phyloP scores from a whole-genome alignment of 1,140 invertebrate species.

The Orius insidiosus region DNA sequence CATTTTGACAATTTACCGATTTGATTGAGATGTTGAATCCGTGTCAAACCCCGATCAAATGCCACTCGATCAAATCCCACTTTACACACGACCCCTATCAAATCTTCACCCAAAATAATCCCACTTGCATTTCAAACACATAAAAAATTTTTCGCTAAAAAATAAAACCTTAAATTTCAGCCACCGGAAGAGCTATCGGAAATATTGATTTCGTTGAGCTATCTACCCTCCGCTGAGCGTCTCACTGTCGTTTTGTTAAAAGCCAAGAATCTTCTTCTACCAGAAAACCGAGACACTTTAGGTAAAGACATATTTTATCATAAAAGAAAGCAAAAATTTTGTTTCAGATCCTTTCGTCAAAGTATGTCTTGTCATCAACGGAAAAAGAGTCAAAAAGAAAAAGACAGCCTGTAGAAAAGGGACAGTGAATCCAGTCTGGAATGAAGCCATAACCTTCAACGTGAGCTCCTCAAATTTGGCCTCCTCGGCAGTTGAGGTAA shows the following conservation, averaged over 20 bases:
- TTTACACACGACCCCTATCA: no score
- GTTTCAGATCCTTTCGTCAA: conserved; percentile 72
- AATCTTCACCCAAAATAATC: no score
- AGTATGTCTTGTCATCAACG: conserved; percentile 71
- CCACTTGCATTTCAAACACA: neutral
- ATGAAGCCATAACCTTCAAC: conserved; percentile 84
- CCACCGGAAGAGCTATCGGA: conserved; percentile 65
- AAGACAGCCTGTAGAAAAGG: conserved; percentile 71
- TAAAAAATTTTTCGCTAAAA: conserved; percentile 12
- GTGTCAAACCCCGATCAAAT: no score
- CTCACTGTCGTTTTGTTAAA: conserved; percentile 68
- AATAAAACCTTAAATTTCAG: no score
- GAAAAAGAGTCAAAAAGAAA: conserved; percentile 78
- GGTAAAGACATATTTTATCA: no score
- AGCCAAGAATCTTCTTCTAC: conserved; percentile 60
- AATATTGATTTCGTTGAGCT: conserved; percentile 63
- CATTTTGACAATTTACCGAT: no score
- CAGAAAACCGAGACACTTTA: conserved; percentile 41
- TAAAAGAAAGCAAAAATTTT: neutral
- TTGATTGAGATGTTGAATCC: no score
- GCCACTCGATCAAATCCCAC: no score
- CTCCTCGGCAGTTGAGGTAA: conserved; percentile 57
- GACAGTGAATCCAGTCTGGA: conserved; percentile 82
- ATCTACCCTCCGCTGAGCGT: conserved; percentile 69
- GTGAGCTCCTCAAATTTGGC: conserved; percentile 48